Base-by-base conservation (phyloP, 2,113 vertebrate genomes). In the Tragelaphus scriptus region DNA sequence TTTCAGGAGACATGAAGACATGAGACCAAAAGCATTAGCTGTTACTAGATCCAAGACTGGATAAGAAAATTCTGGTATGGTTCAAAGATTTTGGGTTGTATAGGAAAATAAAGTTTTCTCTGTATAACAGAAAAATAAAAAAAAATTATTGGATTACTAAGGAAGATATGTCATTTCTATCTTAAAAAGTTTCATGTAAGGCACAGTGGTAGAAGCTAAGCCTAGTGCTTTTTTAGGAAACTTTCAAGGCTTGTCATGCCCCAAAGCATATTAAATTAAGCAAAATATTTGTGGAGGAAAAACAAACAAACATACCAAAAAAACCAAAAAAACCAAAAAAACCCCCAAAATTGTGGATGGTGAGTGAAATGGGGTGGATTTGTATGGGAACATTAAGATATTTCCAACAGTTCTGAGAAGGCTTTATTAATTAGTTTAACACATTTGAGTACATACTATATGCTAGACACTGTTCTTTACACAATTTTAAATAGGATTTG, bases 241-340 rank as follows among this genome's bases (percentile, higher is more conserved):
- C 7, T 30, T 80, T 94, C 49, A 53, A 51, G 19, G 30, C 89
- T 47, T 65, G 36, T 61, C 40, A 65, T 68, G 8, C 23, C 40
- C 63, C 49, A 40, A 75, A 91, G 53, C 14, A 19, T 56, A 81
- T 65, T 97, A 96, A 88, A 25, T 96, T 71, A 93, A 53, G 61
- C 75, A 90, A 94, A 81, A 88, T 95, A 65, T 68, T 94, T 96
- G 32, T 85, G 23, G 36, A 82, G 75, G 55, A 61, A 85, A 90
- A 85, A 40, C 3, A 75, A 87, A 81, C 77, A 77, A 30, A 13
- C 12, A 79, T 4, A 80, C 26, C 55, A 47, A 44, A 26, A 75
- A 4, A 44, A 44, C 5, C 5, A 44, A 71, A 40, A 11, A 71
- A 11, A 5, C 0, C 14, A 7, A 71, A 49, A 49, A 49, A 2